These are phyloP conservation scores for Lutjanus erythropterus DNA, from an alignment of 2,113 vertebrate species.

Conservation along the genomic window DNA sequence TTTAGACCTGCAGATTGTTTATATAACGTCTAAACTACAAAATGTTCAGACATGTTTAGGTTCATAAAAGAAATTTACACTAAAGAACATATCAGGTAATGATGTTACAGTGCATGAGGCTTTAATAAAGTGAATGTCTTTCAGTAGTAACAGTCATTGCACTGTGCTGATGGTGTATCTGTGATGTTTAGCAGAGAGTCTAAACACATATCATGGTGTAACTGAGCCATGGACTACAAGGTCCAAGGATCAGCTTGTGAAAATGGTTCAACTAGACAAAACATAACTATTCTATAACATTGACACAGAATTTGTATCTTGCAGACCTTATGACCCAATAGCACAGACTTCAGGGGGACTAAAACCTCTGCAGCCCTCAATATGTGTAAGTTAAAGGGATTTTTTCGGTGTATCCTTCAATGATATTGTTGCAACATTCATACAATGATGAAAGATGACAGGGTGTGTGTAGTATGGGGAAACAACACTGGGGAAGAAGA, in stretches of 20 bases:
- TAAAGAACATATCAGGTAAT: background rate
- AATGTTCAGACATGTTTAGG: background rate
- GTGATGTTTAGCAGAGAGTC: background rate
- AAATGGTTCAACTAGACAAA: background rate
- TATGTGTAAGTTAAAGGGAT: background rate
- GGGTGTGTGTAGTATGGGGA: background rate
- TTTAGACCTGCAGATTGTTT: background rate
- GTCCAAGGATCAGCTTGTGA: background rate
- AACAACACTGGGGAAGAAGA: background rate
- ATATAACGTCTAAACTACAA: background rate
- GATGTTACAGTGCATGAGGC: background rate
- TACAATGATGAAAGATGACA: background rate
- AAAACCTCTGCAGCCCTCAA: background rate
- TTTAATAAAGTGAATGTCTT: background rate
- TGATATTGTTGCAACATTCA: background rate
- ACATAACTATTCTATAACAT: background rate
- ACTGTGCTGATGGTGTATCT: background rate
- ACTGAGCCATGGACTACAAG: background rate
- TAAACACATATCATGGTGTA: background rate
- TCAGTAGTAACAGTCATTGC: background rate
- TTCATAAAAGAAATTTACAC: background rate
- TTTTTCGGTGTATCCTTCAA: background rate
- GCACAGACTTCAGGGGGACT: background rate
- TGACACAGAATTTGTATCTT: background rate
- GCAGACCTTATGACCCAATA: background rate